Evolutionary conservation across 1,140 invertebrate species (phyloP).

Genomic region (Mya arenaria): DNA sequence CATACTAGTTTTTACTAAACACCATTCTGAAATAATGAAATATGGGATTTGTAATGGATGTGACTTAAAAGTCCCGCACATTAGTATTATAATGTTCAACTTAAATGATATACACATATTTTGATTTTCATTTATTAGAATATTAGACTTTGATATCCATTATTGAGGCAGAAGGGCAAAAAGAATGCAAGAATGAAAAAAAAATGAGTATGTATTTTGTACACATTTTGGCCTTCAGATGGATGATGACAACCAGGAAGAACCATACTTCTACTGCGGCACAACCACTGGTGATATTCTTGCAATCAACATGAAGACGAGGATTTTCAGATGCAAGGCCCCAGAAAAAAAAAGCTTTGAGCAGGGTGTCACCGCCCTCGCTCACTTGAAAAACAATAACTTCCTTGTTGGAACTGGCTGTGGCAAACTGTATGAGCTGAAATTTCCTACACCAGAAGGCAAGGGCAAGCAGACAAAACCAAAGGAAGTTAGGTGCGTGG

Average conservation of each 20-base stretch:
- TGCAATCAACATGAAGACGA: slow-evolving; percentile 77
- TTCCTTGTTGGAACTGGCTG: slow-evolving; percentile 92
- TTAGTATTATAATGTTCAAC: too few relatives aligned
- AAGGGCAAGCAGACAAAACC: slow-evolving; percentile 50
- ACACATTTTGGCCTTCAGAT: too few relatives aligned
- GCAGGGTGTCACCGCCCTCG: slow-evolving; percentile 86
- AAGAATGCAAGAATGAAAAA: too few relatives aligned
- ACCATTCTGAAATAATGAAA: too few relatives aligned
- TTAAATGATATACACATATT: too few relatives aligned
- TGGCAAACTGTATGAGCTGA: slow-evolving; percentile 85
- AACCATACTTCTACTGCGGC: slow-evolving; percentile 90
- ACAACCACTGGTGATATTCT: slow-evolving; percentile 90
- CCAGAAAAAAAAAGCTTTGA: slow-evolving; percentile 78
- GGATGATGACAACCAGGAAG: slow-evolving; percentile 82
- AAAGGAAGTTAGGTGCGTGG: slow-evolving; percentile 24
- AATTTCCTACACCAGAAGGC: slow-evolving; percentile 48
- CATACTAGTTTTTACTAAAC: too few relatives aligned
- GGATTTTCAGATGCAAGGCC: slow-evolving; percentile 74
- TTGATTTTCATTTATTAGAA: too few relatives aligned
- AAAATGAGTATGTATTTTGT: too few relatives aligned
- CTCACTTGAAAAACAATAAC: slow-evolving; percentile 83
- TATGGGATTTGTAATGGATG: too few relatives aligned
- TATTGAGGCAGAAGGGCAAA: too few relatives aligned
- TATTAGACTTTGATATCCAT: too few relatives aligned
- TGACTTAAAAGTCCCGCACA: too few relatives aligned